Evolutionary conservation across 2,797 vertebrate genomes (phyloP).

Genomic region (Coregonus sp.): DNA sequence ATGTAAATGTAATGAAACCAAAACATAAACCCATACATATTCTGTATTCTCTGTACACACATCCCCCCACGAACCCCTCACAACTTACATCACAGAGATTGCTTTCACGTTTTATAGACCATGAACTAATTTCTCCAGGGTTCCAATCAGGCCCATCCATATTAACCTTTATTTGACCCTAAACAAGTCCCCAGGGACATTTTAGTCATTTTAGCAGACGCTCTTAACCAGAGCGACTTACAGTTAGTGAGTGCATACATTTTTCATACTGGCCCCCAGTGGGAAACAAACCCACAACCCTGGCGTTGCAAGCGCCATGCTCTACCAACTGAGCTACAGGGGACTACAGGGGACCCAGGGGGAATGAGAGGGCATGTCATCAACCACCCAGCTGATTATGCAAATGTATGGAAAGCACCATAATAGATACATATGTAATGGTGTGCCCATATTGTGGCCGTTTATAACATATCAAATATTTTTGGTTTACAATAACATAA

Average conservation of each 20-base stretch:
- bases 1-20: neutral
- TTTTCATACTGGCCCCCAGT: too few relatives aligned
- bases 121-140: conserved; percentile 53
- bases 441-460: conserved; percentile 32
- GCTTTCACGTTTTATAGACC: conserved; percentile 54
- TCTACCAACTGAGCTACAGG: too few relatives aligned
- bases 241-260: too few relatives aligned
- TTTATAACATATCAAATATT: conserved; percentile 2
- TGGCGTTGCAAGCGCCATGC: too few relatives aligned
- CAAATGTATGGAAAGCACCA: conserved; percentile 29
- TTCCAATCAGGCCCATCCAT: conserved; percentile 41
- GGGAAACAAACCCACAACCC: too few relatives aligned
- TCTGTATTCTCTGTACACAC: neutral
- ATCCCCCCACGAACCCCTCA: neutral
- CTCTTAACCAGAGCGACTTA: too few relatives aligned
- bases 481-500: neutral
- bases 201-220: too few relatives aligned
- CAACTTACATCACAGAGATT: conserved; percentile 32
- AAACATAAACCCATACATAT: neutral
- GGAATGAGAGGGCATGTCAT: conserved; percentile 46
- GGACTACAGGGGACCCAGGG: conserved; percentile 1
- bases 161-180: conserved; percentile 61
- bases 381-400: conserved; percentile 49
- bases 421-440: conserved; percentile 27
- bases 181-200: conserved; percentile 39